These are phyloP conservation scores for Hydropsyche betteni DNA, from an alignment of 2,888 invertebrate genomes.

Conservation along the genomic window DNA sequence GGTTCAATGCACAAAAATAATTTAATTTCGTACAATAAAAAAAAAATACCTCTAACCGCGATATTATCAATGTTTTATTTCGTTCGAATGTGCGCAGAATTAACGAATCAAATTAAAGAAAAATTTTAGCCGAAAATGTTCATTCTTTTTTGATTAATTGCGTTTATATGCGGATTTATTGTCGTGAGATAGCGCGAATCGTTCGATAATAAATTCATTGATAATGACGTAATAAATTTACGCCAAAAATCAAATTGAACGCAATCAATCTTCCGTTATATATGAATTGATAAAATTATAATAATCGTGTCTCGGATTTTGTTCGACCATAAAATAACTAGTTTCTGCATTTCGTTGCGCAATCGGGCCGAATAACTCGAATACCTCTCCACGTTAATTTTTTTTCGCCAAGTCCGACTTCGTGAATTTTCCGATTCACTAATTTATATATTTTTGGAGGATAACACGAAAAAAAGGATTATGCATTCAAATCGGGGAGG, in stretches of 20 bases:
- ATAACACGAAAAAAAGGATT: slow-evolving; percentile 15
- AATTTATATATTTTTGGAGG: neutral
- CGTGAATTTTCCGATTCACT: slow-evolving; percentile 20
- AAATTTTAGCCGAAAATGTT: neutral
- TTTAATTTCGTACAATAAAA: too few species aligned
- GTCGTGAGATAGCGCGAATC: neutral
- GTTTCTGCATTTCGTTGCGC: slow-evolving; percentile 16
- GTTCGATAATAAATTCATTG: slow-evolving; percentile 7
- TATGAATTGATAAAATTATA: slow-evolving; percentile 21
- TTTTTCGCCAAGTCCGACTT: slow-evolving; percentile 13
- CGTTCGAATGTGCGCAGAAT: too few species aligned
- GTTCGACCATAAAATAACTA: slow-evolving; percentile 23
- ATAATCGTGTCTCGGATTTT: slow-evolving; percentile 22
- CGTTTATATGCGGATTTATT: slow-evolving; percentile 13
- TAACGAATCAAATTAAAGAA: too few species aligned
- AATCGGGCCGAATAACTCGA: neutral
- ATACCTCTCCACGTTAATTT: neutral
- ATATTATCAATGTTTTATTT: too few species aligned
- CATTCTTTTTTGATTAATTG: slow-evolving; percentile 1
- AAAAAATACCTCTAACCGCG: too few species aligned
- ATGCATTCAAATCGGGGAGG: neutral
- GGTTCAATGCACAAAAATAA: too few species aligned
- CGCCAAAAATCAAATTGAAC: neutral
- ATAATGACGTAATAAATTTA: slow-evolving; percentile 28
- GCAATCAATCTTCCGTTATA: slow-evolving; percentile 8